Evolutionary conservation across 2,113 vertebrate genomes (phyloP).

Genomic region (cat (Felis catus)): DNA sequence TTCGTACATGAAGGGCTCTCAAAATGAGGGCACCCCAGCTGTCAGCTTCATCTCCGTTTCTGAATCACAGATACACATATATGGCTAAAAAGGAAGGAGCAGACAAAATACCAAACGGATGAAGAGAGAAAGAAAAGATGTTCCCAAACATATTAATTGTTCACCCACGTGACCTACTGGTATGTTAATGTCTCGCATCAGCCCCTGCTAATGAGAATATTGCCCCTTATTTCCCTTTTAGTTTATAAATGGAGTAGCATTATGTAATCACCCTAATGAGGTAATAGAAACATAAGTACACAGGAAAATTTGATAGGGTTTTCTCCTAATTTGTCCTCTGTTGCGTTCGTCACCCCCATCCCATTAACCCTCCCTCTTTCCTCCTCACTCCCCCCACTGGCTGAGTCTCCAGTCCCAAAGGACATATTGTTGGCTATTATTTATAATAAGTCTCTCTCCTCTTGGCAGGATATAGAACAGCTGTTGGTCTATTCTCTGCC

Average conservation of each 20-base stretch:
- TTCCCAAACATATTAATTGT: constrained; percentile 12
- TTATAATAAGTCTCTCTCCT: constrained; percentile 73
- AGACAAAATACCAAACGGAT: constrained; percentile 55
- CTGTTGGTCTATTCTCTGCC: constrained; percentile 77
- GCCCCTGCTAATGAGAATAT: constrained; percentile 2
- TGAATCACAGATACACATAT: constrained; percentile 36
- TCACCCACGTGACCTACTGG: background rate
- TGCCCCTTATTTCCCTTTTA: constrained; percentile 34
- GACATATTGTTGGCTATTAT: constrained; percentile 67
- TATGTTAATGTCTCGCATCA: constrained; percentile 15
- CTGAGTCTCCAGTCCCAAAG: constrained; percentile 50
- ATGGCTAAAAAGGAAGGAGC: constrained; percentile 31
- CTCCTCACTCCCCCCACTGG: background rate
- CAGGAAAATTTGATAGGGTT: constrained; percentile 57
- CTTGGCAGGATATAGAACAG: constrained; percentile 74
- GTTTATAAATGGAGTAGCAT: constrained; percentile 66
- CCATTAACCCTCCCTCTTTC: background rate
- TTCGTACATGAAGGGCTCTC: background rate
- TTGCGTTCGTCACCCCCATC: background rate
- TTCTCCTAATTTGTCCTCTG: constrained; percentile 53
- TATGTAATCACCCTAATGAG: constrained; percentile 59
- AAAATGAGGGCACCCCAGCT: background rate
- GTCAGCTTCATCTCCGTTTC: background rate
- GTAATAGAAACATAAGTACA: constrained; percentile 69
- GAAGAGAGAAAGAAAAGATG: constrained; percentile 38